These are phyloP conservation scores for Pseudopleuronectes americanus DNA, from an alignment of 2,797 vertebrate genomes.

Conservation along the genomic window DNA sequence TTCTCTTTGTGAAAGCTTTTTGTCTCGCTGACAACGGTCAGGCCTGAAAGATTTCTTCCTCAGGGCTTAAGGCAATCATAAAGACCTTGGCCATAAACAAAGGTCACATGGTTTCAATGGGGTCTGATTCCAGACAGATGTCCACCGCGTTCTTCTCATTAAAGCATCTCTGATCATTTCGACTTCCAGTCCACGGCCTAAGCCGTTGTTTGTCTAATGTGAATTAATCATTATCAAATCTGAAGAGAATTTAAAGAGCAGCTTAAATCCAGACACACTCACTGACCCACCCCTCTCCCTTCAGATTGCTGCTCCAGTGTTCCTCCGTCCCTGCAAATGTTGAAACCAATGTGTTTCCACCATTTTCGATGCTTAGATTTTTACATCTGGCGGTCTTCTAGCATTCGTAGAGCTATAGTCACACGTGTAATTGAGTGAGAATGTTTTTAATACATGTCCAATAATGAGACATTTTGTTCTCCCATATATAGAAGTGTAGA, in stretches of 20 bases:
- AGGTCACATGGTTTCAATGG: slow-evolving; percentile 25
- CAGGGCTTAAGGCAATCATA: slow-evolving; percentile 22
- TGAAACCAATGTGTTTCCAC: too few relatives aligned
- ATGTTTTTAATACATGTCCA: too few relatives aligned
- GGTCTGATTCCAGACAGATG: slow-evolving; percentile 1
- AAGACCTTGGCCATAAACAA: slow-evolving; percentile 35
- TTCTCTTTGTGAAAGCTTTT: slow-evolving; percentile 22
- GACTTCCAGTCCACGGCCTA: background rate
- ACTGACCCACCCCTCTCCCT: too few relatives aligned
- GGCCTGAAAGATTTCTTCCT: background rate
- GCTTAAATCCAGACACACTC: background rate
- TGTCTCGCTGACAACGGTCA: slow-evolving; percentile 3
- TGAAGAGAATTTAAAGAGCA: background rate
- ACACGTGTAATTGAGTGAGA: background rate
- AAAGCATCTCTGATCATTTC: slow-evolving; percentile 4
- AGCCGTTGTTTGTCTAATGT: background rate
- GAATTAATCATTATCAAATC: background rate
- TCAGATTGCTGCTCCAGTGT: background rate
- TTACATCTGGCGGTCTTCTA: background rate
- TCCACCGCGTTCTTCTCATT: background rate
- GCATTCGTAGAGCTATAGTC: background rate
- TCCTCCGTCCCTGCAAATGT: background rate
- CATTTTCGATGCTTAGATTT: too few relatives aligned
- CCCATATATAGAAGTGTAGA: too few relatives aligned
- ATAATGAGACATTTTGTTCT: too few relatives aligned